Evolutionary conservation across 2,797 vertebrate genomes (phyloP), one percentile per base, ranked within the genome.

Genomic region (Hydrocynus forskahlii): DNA sequence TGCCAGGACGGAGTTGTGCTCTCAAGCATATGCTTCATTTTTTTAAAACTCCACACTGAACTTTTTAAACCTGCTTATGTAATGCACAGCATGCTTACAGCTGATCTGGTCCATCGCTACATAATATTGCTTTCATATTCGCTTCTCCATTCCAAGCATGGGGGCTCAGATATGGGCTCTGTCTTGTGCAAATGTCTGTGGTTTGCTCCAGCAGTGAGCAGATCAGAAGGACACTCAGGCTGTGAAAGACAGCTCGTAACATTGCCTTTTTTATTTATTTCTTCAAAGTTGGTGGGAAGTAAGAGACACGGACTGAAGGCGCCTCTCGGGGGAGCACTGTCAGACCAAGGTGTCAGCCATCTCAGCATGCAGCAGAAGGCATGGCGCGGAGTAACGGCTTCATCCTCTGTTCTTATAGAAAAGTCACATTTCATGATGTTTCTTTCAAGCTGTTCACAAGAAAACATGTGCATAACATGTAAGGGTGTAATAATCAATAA

Each of bases 201-300:
- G 43, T 52, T 43, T 60, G 29, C 60, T 73, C 67, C 17, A 67
- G 29, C 74, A 78, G 45, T 16, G 62, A 45, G 78, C 74, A 81
- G 69, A 74, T 74, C 70, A 50, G 48, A 78, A 35, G 23, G 35
- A 68, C 1, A 17, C 17, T 7, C 16, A 74, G 19, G 38, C 81
- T 54, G 78, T 83, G 64, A 76, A 83, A 84, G 81, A 87, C 83
- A 78, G 78, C 78, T 50, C 40, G 54, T 43, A 84, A 83, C 76
- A 82, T 68, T 76, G 83, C 80, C 73, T 76, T 83, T 66, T 13
- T 66, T 23, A 81, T 81, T 89, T 80, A 83, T 87, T 83, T 86
- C 84, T 88, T 84, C 78, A 86, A 86, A 81, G 68, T 80, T 71
- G 81, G 54, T 35, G n/a, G 10, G 25, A 81, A 40, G 67, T 35